Conservation (phyloP, 1,140 invertebrate species). For the Eubasilissa regina region DNA sequence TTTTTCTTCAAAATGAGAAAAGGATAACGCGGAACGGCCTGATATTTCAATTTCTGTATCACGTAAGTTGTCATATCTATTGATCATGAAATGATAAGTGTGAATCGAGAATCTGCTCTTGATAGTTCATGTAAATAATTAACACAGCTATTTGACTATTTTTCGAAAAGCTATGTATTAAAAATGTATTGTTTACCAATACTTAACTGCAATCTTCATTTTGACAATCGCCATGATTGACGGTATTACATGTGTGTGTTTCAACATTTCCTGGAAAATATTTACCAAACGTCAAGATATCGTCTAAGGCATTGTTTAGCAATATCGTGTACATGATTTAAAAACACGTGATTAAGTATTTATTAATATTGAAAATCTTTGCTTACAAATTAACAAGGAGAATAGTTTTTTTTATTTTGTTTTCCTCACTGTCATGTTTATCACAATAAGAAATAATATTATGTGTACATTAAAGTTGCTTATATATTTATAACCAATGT, state of each 20-base stretch:
- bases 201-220: neutral
- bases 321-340: too few relatives aligned
- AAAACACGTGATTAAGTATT: too few relatives aligned
- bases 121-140: slow-evolving; percentile 21
- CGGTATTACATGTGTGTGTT: slow-evolving; percentile 19
- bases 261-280: neutral
- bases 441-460: too few relatives aligned
- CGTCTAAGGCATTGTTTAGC: too few relatives aligned
- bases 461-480: too few relatives aligned
- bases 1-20: slow-evolving; percentile 34
- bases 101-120: slow-evolving; percentile 3
- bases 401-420: too few relatives aligned
- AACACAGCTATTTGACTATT: neutral
- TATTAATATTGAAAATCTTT: too few relatives aligned
- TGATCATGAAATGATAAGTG: slow-evolving; percentile 46
- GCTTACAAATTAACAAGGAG: too few relatives aligned
- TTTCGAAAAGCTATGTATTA: neutral
- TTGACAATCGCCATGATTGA: slow-evolving; percentile 34
- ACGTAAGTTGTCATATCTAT: slow-evolving; percentile 51
- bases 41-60: slow-evolving; percentile 34
- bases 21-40: neutral
- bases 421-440: too few relatives aligned
- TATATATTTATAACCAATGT: too few relatives aligned
- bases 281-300: neutral
- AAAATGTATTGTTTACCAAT: slow-evolving; percentile 29